A percentile compares a stretch with the other conserved stretches of the same genome.
These are phyloP conservation scores for Amblyjoppa fuscipennis DNA, from an alignment of 2,888 invertebrate species.

Conservation along the genomic window DNA sequence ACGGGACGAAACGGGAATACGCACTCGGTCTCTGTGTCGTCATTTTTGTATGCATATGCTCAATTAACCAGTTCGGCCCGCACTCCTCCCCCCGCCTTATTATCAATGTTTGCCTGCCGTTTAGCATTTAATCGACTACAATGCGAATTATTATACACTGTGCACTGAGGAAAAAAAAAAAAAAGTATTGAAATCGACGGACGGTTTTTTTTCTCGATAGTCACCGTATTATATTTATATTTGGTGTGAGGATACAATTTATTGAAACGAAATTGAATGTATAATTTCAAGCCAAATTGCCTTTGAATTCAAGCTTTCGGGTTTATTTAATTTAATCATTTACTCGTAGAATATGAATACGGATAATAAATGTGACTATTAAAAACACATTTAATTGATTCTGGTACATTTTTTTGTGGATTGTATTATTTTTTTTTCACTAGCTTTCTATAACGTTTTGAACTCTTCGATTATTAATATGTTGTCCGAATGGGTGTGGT, in stretches of 20 bases:
- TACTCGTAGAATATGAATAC: too few relatives aligned
- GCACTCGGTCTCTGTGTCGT: slow-evolving; percentile 28
- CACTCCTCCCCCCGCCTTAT: slow-evolving; percentile 46
- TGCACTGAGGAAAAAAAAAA: background rate
- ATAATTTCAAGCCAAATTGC: too few relatives aligned
- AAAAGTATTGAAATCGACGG: background rate
- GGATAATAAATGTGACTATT: background rate
- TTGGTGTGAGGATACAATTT: too few relatives aligned
- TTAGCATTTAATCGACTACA: slow-evolving; percentile 55
- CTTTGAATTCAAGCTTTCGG: too few relatives aligned
- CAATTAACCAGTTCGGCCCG: slow-evolving; percentile 47
- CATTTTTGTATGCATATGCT: slow-evolving; percentile 60
- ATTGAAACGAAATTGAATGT: too few relatives aligned
- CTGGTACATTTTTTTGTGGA: background rate
- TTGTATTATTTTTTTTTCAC: slow-evolving; percentile 1
- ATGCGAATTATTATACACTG: slow-evolving; percentile 51
- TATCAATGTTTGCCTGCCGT: slow-evolving; percentile 52
- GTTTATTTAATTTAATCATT: too few relatives aligned
- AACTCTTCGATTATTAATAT: background rate
- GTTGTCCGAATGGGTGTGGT: background rate
- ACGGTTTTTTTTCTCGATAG: too few relatives aligned
- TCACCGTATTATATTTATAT: too few relatives aligned
- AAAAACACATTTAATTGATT: background rate
- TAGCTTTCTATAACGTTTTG: background rate
- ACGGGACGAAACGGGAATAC: slow-evolving; percentile 45